phyloP scores from a whole-genome alignment of 2,888 invertebrate genomes.

The Spisula subtruncata region DNA sequence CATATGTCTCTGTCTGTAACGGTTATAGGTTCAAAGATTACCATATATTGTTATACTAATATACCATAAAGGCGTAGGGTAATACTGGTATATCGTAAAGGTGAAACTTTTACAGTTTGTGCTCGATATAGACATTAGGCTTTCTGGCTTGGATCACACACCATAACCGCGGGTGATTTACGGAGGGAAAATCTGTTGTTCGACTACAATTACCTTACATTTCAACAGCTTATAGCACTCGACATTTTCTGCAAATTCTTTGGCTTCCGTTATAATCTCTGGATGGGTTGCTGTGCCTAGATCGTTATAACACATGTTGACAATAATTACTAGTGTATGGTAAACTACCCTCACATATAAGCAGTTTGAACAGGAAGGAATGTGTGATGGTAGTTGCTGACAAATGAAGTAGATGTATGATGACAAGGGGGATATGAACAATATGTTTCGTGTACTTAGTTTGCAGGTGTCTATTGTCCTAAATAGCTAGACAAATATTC shows the following conservation, averaged over 20 bases:
- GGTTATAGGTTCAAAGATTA: no score
- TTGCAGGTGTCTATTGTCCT: background rate
- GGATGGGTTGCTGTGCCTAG: background rate
- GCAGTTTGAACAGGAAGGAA: background rate
- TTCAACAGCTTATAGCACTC: background rate
- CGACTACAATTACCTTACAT: background rate
- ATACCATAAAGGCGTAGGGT: background rate
- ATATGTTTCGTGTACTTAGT: background rate
- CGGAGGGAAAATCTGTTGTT: background rate
- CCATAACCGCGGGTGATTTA: background rate
- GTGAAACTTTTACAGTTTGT: background rate
- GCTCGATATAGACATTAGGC: constrained; percentile 1
- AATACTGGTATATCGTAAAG: background rate
- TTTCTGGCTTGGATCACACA: background rate
- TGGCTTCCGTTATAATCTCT: background rate
- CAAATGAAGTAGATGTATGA: background rate
- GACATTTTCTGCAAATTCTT: background rate
- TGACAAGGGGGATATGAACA: background rate
- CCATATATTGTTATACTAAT: background rate
- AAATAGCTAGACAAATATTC: background rate
- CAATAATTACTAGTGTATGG: background rate
- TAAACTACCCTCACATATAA: background rate
- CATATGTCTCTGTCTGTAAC: no score
- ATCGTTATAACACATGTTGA: constrained; percentile 7
- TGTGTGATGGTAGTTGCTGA: background rate